phyloP scores from a whole-genome alignment of 2,113 vertebrate genomes.

The Phocoena phocoena region DNA sequence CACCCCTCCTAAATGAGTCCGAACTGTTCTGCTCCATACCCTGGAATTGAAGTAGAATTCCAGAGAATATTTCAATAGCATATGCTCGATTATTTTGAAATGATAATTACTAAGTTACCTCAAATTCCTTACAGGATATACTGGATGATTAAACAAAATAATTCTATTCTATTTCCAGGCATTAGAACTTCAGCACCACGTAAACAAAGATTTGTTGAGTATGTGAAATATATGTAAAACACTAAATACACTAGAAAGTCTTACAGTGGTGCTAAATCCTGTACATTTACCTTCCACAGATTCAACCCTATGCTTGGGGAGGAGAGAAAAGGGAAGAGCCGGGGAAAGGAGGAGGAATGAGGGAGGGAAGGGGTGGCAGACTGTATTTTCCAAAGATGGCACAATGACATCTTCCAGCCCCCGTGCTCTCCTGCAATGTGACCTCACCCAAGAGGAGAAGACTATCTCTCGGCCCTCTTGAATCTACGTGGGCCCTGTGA shows the following conservation, averaged over 20 bases:
- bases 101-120: conserved; percentile 65
- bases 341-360: too few relatives aligned
- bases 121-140: conserved; percentile 33
- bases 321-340: background rate
- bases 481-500: background rate
- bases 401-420: background rate
- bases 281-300: background rate
- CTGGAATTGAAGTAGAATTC: background rate
- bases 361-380: background rate
- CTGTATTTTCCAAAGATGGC: background rate
- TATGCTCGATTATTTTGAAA: conserved; percentile 55
- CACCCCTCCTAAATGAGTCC: background rate
- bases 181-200: background rate
- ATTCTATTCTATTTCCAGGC: conserved; percentile 15
- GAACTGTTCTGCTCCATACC: background rate
- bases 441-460: background rate
- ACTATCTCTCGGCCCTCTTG: background rate
- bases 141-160: conserved; percentile 31
- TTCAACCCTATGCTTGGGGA: background rate
- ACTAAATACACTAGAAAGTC: background rate
- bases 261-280: background rate
- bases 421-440: background rate
- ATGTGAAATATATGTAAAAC: background rate
- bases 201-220: background rate
- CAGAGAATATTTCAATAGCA: conserved; percentile 3